Percentiles rank a stretch among this genome's conserved stretches.
Conservation (phyloP, 64 coral and sea anemone species). For the Porites lutea region DNA sequence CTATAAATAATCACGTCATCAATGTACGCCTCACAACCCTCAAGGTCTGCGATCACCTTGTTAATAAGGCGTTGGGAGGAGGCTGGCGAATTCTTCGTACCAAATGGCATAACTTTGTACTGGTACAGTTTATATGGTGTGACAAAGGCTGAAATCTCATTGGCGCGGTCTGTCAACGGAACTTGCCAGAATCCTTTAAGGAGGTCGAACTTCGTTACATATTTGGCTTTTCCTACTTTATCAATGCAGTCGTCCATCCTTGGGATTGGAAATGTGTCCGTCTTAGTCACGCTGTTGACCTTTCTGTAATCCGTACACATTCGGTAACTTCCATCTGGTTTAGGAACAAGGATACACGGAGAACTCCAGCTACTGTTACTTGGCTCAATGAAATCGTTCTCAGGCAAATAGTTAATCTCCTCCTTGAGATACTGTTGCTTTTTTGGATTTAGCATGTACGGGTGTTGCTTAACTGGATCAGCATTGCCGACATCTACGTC, state of each 20-base stretch:
- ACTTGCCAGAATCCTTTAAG: constrained; percentile 41
- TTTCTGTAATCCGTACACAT: constrained; percentile 51
- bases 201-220: constrained; percentile 17
- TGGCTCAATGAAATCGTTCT: too few species aligned
- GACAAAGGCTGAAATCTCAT: constrained; percentile 23
- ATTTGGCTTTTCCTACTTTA: background rate
- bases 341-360: constrained; percentile 40
- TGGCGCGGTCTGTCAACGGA: background rate
- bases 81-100: constrained; percentile 37
- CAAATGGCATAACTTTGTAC: constrained; percentile 37
- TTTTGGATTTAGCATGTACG: too few species aligned
- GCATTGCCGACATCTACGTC: too few species aligned
- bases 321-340: constrained; percentile 21
- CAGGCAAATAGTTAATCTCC: too few species aligned
- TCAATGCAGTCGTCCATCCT: constrained; percentile 45
- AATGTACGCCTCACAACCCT: constrained; percentile 13
- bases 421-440: too few species aligned
- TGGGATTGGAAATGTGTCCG: constrained; percentile 29
- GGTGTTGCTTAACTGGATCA: too few species aligned
- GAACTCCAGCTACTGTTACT: too few species aligned
- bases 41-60: constrained; percentile 20
- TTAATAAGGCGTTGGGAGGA: constrained; percentile 36
- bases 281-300: constrained; percentile 33
- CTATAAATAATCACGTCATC: constrained; percentile 33
- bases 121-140: background rate